Conservation (phyloP, 2,113 vertebrate species). For the Meleagris gallopavo region DNA sequence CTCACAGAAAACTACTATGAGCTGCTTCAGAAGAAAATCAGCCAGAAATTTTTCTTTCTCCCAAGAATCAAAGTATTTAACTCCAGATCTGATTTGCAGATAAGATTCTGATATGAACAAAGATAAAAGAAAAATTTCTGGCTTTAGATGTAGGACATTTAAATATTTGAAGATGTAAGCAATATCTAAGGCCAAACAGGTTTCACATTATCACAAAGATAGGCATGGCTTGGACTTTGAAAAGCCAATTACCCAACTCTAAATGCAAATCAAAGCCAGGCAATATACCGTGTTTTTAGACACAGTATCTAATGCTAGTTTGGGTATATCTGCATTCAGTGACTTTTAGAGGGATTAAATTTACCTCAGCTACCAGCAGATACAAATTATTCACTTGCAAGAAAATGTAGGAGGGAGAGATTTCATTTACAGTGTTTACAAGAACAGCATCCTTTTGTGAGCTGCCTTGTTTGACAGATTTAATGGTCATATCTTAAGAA, state of each 20-base stretch:
- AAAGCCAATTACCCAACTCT: background rate
- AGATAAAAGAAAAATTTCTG: background rate
- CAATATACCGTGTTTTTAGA: background rate
- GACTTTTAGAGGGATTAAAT: background rate
- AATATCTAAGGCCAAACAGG: background rate
- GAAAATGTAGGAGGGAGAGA: background rate
- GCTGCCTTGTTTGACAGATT: background rate
- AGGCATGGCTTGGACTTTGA: background rate
- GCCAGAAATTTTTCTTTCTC: background rate
- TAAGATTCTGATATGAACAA: background rate
- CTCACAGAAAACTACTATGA: background rate
- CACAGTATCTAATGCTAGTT: background rate
- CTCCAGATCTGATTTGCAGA: conserved; percentile 22
- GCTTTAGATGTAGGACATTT: background rate
- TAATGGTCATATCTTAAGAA: conserved; percentile 10
- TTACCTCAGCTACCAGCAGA: background rate
- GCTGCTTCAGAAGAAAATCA: conserved; percentile 14
- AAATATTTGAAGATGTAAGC: background rate
- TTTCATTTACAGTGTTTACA: background rate
- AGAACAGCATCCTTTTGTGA: background rate
- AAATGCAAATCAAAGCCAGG: background rate
- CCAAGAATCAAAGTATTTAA: conserved; percentile 43
- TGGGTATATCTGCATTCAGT: background rate
- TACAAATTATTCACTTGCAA: background rate
- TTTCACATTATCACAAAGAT: background rate